Percentiles rank a stretch among this genome's conserved stretches.
Conservation (phyloP, 2,113 vertebrate species). For the Microcebus murinus region DNA sequence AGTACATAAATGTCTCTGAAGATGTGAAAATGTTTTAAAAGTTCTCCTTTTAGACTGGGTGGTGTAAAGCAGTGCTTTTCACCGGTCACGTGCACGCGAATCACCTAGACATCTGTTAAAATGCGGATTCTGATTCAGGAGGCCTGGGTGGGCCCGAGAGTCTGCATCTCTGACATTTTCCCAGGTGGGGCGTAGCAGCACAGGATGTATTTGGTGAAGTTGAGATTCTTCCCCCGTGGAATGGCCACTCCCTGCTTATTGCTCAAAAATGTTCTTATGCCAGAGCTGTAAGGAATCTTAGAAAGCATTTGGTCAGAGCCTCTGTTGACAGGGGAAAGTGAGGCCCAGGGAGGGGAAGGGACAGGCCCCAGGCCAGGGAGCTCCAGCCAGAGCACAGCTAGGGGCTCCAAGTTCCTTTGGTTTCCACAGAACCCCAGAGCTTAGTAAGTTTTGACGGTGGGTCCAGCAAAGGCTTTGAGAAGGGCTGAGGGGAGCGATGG, state of each 20-base stretch:
- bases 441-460: background rate
- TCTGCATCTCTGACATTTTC: background rate
- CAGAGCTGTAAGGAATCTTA: background rate
- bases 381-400: background rate
- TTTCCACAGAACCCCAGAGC: background rate
- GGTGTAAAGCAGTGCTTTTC: background rate
- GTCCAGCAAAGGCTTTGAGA: background rate
- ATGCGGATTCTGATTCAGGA: background rate
- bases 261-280: background rate
- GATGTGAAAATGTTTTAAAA: background rate
- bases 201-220: background rate
- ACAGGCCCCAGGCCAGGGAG: background rate
- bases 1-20: background rate
- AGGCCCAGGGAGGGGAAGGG: background rate
- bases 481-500: background rate
- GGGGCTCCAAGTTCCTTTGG: background rate
- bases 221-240: background rate
- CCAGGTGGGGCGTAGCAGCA: no score
- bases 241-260: background rate
- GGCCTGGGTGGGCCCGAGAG: background rate
- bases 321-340: background rate
- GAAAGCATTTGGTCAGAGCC: background rate
- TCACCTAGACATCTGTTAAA: background rate
- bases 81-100: fast-evolving
- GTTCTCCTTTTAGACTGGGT: background rate